Base-by-base conservation (phyloP, 2,797 vertebrate species). In the Fringilla coelebs region DNA sequence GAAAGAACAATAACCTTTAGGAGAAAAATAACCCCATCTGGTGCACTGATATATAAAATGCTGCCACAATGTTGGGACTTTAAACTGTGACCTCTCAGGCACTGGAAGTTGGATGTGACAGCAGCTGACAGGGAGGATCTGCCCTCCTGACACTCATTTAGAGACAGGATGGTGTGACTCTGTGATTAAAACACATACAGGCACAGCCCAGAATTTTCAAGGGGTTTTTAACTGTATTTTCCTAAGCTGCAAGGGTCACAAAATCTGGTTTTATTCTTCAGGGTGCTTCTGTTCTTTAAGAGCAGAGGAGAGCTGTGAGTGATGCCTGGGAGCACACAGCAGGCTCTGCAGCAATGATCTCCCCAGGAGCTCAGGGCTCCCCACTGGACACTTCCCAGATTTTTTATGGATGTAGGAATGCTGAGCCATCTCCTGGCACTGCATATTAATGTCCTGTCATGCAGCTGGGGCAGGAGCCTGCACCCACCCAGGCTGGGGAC, bases 11-110 rank as follows among this genome's bases (percentile, higher is more conserved):
- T 86, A 94, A 96, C 82, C 66, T 79, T 70, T 84, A 60, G 90
- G 79, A 94, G 70, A 93, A 86, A 73, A 92, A 93, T 60, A 94
- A 76, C 73, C 78, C 85, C 82, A 66, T 83, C 79, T 96, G 88
- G 14, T 51, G 40, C 66, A 70, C 17, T 58, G 58, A 68, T 76
- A 41, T 19, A 66, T 73, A 67, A 86, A 85, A 88, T 66, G 19
- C 68, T 77, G 81, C n/a, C 65, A 34, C 4, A 0, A 72, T 75
- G 51, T 3, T 80, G 51, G 28, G 60, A 48, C 48, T 73, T 75
- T 3, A 32, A 75, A 51, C 38, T 61, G 75, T 45, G 80, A 36
- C 83, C 84, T 67, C 3, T 10, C 24, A 65, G 68, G 65, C 48
- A 13, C 54, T 88, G 76, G 61, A 40, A 74, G 86, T 19, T 90